phyloP scores from a whole-genome alignment of 2,888 invertebrate species.

The Hoplodrina blanda region DNA sequence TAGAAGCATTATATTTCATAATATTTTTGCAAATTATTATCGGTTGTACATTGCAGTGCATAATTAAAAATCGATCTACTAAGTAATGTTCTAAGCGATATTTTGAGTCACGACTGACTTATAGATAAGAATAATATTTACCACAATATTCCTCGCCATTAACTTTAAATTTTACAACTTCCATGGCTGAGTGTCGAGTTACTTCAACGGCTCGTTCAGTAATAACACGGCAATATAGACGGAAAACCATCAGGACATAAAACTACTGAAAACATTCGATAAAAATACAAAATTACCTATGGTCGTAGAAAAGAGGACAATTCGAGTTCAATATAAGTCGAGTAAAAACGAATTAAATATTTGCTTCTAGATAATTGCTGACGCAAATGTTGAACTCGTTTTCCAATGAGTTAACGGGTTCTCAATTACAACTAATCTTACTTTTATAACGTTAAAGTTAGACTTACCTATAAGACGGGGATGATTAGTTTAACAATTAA shows the following conservation, averaged over 20 bases:
- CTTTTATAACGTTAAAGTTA: too few species aligned
- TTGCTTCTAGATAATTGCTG: neutral
- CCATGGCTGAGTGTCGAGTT: constrained; percentile 38
- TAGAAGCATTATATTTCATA: too few species aligned
- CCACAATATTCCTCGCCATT: constrained; percentile 54
- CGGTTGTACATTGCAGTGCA: neutral
- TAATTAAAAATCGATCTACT: too few species aligned
- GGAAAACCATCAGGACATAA: neutral
- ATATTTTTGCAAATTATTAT: too few species aligned
- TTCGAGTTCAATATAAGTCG: neutral
- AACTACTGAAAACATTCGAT: constrained; percentile 1
- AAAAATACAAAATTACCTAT: constrained; percentile 3
- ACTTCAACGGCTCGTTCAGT: neutral
- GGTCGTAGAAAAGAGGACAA: neutral
- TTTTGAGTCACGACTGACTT: neutral
- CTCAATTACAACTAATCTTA: too few species aligned
- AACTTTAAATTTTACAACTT: constrained; percentile 52
- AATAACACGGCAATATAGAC: neutral
- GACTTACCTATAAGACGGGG: too few species aligned
- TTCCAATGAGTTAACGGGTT: neutral
- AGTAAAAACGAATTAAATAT: too few species aligned
- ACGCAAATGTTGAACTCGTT: constrained; percentile 9
- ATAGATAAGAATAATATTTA: constrained; percentile 31
- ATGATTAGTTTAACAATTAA: too few species aligned
- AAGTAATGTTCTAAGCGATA: neutral